Base-by-base conservation (phyloP, 1,140 invertebrate genomes). In the Helicoverpa zea region DNA sequence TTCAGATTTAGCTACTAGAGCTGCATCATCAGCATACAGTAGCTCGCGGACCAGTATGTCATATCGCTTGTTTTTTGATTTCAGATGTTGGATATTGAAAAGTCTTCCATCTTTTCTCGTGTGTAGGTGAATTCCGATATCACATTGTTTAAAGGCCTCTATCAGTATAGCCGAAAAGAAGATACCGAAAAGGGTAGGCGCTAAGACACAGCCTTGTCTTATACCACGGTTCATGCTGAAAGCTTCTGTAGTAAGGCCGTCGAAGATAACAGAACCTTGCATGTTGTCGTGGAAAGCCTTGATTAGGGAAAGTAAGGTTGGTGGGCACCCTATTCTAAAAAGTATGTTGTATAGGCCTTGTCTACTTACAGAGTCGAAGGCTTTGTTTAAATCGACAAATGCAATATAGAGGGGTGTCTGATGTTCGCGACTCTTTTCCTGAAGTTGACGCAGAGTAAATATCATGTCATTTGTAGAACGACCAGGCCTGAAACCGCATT, bases 191-290 rank as follows among this genome's bases (percentile, higher is more conserved):
- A 54, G 5, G 4, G 52, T 54, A 54, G 52, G 52, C 12, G 52
- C 52, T n/a, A 54, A n/a, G 11, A 54, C 52, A 54, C 52, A 54
- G 13, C 52, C 52, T n/a, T 54, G 52, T 54, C n/a, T 54, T 54
- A 54, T n/a, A 12, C 52, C 52, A n/a, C 52, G 12, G 52, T 13
- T 54, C n/a, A 54, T n/a, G 12, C 3, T 14, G 11, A 54, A 54
- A 14, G 12, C 9, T 12, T 52, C 51, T 11, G 51, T 13, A 52
- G 14, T 13, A 3, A 13, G 12, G 14, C 14, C 14, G 11, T n/a
- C 51, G 10, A 13, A n/a, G 11, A 12, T 12, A 52, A 52, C 51
- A 3, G 3, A 13, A 13, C 3, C 51, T 10, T 13, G 11, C 51
- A 52, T 52, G n/a, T 54, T 54, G 52, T 54, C 13, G n/a, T 14